Evolutionary conservation across 1,140 invertebrate genomes (phyloP).

Genomic region (Pseudomyrmex concolor): DNA sequence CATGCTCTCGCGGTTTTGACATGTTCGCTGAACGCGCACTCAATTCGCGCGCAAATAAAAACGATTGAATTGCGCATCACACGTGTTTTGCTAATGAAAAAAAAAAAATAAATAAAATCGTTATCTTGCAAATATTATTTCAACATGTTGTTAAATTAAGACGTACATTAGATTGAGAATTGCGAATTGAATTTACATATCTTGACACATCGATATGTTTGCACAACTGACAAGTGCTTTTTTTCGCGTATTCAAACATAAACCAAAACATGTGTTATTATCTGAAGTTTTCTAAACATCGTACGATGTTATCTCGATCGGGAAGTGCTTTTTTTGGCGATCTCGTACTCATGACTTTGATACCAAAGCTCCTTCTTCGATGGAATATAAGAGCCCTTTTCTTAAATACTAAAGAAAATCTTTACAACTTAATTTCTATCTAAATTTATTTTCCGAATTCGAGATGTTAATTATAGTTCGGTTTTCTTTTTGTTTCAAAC

Average conservation of each 20-base stretch:
- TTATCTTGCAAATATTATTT: neutral
- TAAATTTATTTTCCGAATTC: neutral
- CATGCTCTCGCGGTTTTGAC: neutral
- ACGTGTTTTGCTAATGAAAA: neutral
- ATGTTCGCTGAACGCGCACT: neutral
- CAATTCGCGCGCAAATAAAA: neutral
- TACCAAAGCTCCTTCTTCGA: slow-evolving; percentile 52
- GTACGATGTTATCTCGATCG: slow-evolving; percentile 41
- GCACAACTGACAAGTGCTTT: neutral
- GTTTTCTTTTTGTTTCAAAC: too few species aligned
- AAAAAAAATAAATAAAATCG: neutral
- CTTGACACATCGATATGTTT: slow-evolving; percentile 44
- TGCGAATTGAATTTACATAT: neutral
- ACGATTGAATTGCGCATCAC: neutral
- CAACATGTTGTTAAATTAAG: neutral
- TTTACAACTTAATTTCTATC: neutral
- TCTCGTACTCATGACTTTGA: slow-evolving; percentile 15
- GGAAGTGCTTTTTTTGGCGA: slow-evolving; percentile 6
- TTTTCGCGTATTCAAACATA: neutral
- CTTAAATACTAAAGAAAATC: slow-evolving; percentile 47
- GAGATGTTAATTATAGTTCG: too few species aligned
- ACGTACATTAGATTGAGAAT: neutral
- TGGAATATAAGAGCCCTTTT: slow-evolving; percentile 74
- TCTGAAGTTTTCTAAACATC: neutral
- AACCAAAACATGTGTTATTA: neutral